phyloP scores from a whole-genome alignment of 2,797 vertebrate species.

The Enteromius unitaeniatus region DNA sequence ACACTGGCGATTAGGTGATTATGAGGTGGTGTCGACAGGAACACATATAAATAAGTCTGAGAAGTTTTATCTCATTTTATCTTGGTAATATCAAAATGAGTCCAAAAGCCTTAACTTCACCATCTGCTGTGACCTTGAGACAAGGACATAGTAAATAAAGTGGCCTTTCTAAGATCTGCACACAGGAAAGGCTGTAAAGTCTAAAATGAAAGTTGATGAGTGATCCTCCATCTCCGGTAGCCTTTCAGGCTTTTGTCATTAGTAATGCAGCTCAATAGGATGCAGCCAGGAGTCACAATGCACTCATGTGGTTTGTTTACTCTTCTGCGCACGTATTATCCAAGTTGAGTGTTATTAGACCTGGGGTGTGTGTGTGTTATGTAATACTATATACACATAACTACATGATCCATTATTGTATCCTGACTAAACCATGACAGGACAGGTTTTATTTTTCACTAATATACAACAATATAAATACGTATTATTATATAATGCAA shows the following conservation, averaged over 20 bases:
- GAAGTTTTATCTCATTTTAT: conserved; percentile 20
- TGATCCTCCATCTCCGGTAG: conserved; percentile 53
- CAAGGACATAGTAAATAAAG: conserved; percentile 52
- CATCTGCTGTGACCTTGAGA: conserved; percentile 64
- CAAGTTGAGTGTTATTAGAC: conserved; percentile 4
- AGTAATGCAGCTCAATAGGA: conserved; percentile 19
- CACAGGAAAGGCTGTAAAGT: conserved; percentile 27
- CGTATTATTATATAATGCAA: not conserved
- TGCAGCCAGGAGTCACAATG: conserved; percentile 43
- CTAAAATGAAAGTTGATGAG: conserved; percentile 68
- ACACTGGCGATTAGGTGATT: conserved; percentile 51
- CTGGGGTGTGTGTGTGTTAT: conserved; percentile 3
- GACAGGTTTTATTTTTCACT: not conserved
- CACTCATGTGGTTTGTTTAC: conserved; percentile 47
- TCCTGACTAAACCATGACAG: not conserved
- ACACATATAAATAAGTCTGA: conserved; percentile 24
- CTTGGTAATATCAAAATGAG: conserved; percentile 41
- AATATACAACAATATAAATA: not conserved
- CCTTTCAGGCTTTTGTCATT: not conserved
- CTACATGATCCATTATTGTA: conserved; percentile 9
- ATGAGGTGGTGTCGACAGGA: conserved; percentile 71
- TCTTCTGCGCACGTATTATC: conserved; percentile 14
- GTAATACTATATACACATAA: conserved; percentile 1
- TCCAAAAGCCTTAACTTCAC: conserved; percentile 53
- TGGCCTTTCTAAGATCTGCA: conserved; percentile 36